Evolutionary conservation across 2,888 invertebrate genomes (phyloP), one percentile per base, ranked within the genome.

Genomic region (Diarsia mendica): DNA sequence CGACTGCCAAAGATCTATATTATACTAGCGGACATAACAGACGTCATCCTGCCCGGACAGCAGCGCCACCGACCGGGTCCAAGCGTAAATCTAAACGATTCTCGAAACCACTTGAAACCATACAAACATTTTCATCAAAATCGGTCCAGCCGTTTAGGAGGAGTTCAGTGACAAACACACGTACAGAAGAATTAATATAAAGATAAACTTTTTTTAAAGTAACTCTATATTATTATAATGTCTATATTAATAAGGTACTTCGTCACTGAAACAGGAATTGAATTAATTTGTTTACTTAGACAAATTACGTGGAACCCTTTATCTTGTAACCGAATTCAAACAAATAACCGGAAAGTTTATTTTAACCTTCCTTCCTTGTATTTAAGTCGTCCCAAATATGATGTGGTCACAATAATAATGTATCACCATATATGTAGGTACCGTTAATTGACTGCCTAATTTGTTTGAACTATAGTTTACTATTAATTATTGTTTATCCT

Each of bases 351-450:
- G 68, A 66, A 79, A 44, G 60, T 46, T 18, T 6, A 15, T 1
- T 44, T 0, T 15, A 28, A 60, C 44, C 28, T 20, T 61, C 60
- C 65, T 79, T 79, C 79, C 79, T 79, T 20, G 68, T 66, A n/a
- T 13, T 39, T n/a, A 72, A 60, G 5, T 51, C 3, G 58, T 28
- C 58, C 67, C 11, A 49, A 49, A 65, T 65, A 65, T 13, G 2
- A 48, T 68, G 58, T 9, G 72, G 63, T 72, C 9, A 23, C 33
- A 0, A 28, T 58, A 44, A 13, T 63, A 28, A 67, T 23, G 4
- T 13, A 13, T 23, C 46, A 46, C 15, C 13, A 8, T 13, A 44
- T 11, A 6, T 15, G 4, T 28, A 13, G 8, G 39, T 13, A 55
- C n/a, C 3, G 18, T 20, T 67, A 79, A 79, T 74, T 78, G 65